Percentiles rank a stretch among this genome's conserved stretches.
Conservation (phyloP, 1,140 invertebrate genomes). For the Megalopta genalis region DNA sequence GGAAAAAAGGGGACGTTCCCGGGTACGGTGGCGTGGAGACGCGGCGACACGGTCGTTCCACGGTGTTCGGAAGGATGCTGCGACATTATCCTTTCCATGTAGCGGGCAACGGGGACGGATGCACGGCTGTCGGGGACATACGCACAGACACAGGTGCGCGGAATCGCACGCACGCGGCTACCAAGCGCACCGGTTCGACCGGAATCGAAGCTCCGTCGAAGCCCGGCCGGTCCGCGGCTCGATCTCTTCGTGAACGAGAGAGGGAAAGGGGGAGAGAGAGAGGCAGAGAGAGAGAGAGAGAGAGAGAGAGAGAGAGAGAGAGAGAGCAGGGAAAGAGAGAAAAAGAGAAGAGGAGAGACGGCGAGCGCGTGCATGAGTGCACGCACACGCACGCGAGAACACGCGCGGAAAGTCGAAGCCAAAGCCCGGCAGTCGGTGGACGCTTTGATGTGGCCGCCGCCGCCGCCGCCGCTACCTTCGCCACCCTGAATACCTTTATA, state of each 20-base stretch:
- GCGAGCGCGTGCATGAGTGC: conserved; percentile 37
- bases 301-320: neutral
- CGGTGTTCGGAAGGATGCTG: conserved; percentile 59
- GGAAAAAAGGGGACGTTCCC: conserved; percentile 4
- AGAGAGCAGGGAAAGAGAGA: conserved; percentile 14
- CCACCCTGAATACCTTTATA: conserved; percentile 72
- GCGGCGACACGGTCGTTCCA: conserved; percentile 60
- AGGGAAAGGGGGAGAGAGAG: neutral
- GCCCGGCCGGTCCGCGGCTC: conserved; percentile 37
- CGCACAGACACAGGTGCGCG: conserved; percentile 12
- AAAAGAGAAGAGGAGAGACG: neutral
- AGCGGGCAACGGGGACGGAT: conserved; percentile 48
- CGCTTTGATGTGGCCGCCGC: conserved; percentile 74
- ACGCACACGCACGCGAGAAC: conserved; percentile 48
- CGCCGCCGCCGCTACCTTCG: conserved; percentile 62
- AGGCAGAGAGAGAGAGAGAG: too few relatives aligned
- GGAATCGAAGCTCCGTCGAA: conserved; percentile 66
- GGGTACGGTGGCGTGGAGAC: conserved; percentile 33
- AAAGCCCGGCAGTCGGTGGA: conserved; percentile 70
- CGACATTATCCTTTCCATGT: conserved; percentile 60
- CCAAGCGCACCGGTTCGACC: conserved; percentile 69
- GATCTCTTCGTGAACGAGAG: conserved; percentile 45
- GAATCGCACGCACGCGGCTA: conserved; percentile 44
- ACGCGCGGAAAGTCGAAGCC: conserved; percentile 56
- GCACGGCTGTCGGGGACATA: conserved; percentile 29